A percentile compares a stretch with the other conserved stretches of the same genome.
Evolutionary conservation across 2,113 vertebrate genomes (phyloP).

Genomic region (Cnemophilus loriae): DNA sequence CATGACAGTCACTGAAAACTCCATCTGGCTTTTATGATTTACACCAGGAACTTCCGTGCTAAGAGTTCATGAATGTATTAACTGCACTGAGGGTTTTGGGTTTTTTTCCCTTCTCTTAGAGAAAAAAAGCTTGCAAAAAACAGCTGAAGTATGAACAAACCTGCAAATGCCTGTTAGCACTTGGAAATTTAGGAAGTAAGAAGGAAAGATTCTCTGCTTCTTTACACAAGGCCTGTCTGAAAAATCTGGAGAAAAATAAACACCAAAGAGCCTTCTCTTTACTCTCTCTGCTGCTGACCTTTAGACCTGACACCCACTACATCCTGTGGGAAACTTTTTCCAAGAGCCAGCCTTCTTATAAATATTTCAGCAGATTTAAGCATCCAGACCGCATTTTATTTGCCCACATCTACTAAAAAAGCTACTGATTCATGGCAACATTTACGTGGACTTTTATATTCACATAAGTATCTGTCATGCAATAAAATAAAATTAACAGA

Average conservation of each 20-base stretch:
- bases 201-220: background rate
- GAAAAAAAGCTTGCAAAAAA: background rate
- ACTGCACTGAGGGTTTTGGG: background rate
- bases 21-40: constrained; percentile 53
- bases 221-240: background rate
- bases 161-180: background rate
- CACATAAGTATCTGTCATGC: background rate
- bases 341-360: background rate
- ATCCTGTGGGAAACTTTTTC: constrained; percentile 47
- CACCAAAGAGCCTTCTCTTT: background rate
- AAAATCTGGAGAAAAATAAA: background rate
- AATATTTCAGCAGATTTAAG: constrained; percentile 30
- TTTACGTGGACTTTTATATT: background rate
- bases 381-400: background rate
- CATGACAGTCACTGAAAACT: constrained; percentile 18
- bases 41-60: constrained; percentile 6
- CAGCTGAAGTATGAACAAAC: background rate
- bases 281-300: constrained; percentile 27
- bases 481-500: background rate
- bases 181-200: background rate
- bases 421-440: background rate
- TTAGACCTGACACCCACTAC: constrained; percentile 44
- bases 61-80: background rate
- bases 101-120: background rate
- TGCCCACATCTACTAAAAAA: background rate